phyloP scores from a whole-genome alignment of 2,797 vertebrate species.

The Cheirogaleus major region DNA sequence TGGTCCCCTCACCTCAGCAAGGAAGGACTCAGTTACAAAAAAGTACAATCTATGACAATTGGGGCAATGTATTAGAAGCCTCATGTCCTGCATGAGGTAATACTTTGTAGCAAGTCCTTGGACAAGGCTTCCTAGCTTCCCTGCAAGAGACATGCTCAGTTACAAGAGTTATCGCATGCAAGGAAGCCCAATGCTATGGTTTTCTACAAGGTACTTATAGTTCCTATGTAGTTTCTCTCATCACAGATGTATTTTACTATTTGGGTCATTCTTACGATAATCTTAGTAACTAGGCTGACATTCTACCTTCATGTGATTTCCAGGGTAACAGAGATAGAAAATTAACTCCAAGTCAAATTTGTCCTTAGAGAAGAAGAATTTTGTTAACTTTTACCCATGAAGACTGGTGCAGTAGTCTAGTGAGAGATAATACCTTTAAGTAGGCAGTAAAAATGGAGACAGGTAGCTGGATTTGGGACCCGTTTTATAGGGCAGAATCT shows the following conservation, averaged over 20 bases:
- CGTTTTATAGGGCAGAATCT: not conserved
- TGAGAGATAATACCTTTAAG: not conserved
- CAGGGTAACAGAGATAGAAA: not conserved
- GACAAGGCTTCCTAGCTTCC: not conserved
- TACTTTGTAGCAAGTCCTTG: not conserved
- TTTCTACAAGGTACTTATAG: not conserved
- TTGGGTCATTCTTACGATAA: not conserved
- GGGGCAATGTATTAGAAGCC: not conserved
- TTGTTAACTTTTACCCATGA: not conserved
- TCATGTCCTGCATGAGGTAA: not conserved
- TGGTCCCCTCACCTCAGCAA: not conserved
- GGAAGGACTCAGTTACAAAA: not conserved
- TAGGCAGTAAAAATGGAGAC: not conserved
- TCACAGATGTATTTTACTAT: not conserved
- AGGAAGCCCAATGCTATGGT: not conserved
- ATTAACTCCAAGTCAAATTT: not conserved
- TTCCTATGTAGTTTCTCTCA: not conserved
- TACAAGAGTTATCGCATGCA: not conserved
- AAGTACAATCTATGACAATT: not conserved
- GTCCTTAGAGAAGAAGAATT: not conserved
- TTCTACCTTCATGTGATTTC: not conserved
- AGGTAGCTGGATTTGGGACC: not conserved
- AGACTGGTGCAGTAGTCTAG: not conserved
- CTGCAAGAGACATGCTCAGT: not conserved
- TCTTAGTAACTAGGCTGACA: not conserved